Base-by-base conservation (phyloP, 2,797 vertebrate species). In the Pantherophis alleghaniensis region DNA sequence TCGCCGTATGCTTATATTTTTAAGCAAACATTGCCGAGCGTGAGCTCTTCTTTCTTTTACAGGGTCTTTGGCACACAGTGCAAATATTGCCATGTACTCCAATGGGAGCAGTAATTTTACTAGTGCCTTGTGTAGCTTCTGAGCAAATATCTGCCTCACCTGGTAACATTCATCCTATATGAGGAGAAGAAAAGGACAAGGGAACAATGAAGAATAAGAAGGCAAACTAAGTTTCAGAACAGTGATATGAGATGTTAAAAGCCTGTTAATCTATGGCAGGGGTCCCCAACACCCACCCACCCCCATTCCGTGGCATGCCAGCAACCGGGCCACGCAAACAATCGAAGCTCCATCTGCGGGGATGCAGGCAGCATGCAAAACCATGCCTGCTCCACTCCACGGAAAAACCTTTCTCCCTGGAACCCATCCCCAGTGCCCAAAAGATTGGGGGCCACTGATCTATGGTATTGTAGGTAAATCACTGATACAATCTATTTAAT, bases 71-170 rank as follows among this genome's bases (percentile, higher is more conserved):
- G 99, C 99, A 95, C 99, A 99, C 94, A 99, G 97, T 92, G 99
- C 98, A 95, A 99, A 99, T 96, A 99, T 99, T 0, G 99, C 99
- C 98, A 99, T 98, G 94, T 99, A 99, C 98, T 99, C 99, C 96
- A 99, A 97, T 0, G 99, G 99, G 92, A 99, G 98, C 93, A 98
- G 94, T 96, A 99, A 97, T 96, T 99, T 99, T 95, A 98, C 99
- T 51, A 99, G 98, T n/a, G 99, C 98, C 96, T 99, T 97, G 97
- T 99, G 99, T 91, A 99, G 97, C 97, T 99, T 99, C 98, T 99
- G 99, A 94, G 99, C 99, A 97, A 99, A 99, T 97, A 99, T 99
- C 97, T 99, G 99, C 92, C 99, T 98, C 89, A 99, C 99, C 97
- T 99, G 99, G 96, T 99, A 99, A 97, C 99, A 99, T 96, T 99